Evolutionary conservation across 2,888 invertebrate species (phyloP), one percentile per base, ranked within the genome.

Genomic region (Andrena praecox): DNA sequence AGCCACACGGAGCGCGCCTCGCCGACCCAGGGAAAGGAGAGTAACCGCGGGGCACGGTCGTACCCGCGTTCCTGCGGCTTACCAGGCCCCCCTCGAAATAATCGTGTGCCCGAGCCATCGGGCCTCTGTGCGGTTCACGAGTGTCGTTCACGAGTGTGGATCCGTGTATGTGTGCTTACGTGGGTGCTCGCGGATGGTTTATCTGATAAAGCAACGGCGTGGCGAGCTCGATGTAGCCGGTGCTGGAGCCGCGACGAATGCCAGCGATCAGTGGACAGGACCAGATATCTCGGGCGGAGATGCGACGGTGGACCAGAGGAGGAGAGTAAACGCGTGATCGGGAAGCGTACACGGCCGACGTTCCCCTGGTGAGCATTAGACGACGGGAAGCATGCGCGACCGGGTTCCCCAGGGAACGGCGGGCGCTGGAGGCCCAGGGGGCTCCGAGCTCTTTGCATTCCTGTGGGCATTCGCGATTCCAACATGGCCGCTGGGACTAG

Each of bases 301-400:
- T 87, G 87, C 84, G 76, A 81, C 79, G 79, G 77, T 72, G 85
- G 81, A 66, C 67, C 66, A 54, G 52, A 27, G 62, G 42, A 4
- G 77, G 67, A 73, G 67, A 85, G n/a, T 87, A 77, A 81, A 81
- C 83, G 68, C 59, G 63, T 50, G 86, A 75, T 77, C 87, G 74
- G 70, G 69, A 73, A 79, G 77, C 33, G 68, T 68, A 64, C 80
- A 48, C 60, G 76, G 62, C 60, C 70, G 50, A 64, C 96, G 86
- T 95, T 95, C 3, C 94, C 95, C 16, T 96, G 96, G 69, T 94
- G 95, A 93, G 95, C 54, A 54, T 33, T 31, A 29, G 24, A 42
- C 24, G 6, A 31, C 2, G 2, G 33, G 8, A n/a, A 7, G 50
- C 1, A n/a, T 2, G 7, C n/a, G 6, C 20, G 3, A 2, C 16